These are phyloP conservation scores for Mirounga angustirostris DNA, from an alignment of 2,113 vertebrate species.

Conservation along the genomic window DNA sequence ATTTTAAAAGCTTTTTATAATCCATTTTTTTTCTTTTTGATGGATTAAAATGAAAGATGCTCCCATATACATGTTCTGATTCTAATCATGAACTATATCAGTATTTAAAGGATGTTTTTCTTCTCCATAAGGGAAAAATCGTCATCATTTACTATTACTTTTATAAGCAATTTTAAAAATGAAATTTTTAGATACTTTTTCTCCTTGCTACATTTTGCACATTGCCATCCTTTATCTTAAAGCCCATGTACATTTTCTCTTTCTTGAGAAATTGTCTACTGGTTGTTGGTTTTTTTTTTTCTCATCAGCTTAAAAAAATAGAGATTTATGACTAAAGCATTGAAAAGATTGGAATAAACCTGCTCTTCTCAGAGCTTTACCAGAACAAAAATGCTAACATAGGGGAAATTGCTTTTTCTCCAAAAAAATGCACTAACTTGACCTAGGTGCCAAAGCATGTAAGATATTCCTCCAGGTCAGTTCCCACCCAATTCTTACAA, in stretches of 20 bases:
- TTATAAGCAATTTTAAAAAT: slow-evolving; percentile 6
- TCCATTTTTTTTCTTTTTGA: not conserved
- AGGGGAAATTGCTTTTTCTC: not conserved
- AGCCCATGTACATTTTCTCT: not conserved
- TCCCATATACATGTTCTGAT: slow-evolving; percentile 3
- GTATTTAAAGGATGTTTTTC: not conserved
- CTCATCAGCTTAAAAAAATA: not conserved
- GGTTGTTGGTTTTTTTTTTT: not conserved
- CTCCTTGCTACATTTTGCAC: not conserved
- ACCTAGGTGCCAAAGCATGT: not conserved
- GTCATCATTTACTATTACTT: not conserved
- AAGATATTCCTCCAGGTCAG: not conserved
- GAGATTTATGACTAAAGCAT: not conserved
- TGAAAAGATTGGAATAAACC: not conserved
- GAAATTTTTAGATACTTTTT: slow-evolving; percentile 32
- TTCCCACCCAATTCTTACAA: not conserved
- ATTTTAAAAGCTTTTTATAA: not conserved
- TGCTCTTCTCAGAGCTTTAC: not conserved
- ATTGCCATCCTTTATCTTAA: not conserved
- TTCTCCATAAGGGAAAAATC: not conserved
- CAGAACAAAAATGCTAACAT: not conserved
- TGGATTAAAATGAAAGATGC: not conserved
- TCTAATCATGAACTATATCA: slow-evolving; percentile 4
- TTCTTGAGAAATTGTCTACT: not conserved
- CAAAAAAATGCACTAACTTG: not conserved